A percentile compares a stretch with the other conserved stretches of the same genome.
These are phyloP conservation scores for Brachypalpus laphriformis DNA, from an alignment of 2,888 invertebrate species.

Conservation along the genomic window DNA sequence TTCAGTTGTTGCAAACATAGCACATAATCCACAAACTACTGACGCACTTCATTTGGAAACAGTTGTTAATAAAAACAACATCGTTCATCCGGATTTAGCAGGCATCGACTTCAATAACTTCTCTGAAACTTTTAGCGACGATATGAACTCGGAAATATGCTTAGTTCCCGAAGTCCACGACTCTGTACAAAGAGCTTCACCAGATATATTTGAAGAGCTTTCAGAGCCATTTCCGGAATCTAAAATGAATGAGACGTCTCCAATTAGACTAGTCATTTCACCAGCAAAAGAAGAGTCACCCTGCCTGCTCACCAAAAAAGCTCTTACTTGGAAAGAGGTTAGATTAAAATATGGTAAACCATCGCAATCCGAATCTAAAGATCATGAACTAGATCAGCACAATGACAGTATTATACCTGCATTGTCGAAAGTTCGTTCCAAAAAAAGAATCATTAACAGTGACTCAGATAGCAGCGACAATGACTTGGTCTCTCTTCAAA, in stretches of 20 bases:
- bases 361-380: not conserved
- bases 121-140: constrained; percentile 83
- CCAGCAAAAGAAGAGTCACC: constrained; percentile 36
- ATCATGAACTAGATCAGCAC: not conserved
- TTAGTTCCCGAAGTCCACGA: not conserved
- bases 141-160: constrained; percentile 64
- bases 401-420: constrained; percentile 37
- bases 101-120: constrained; percentile 84
- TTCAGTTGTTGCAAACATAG: not conserved
- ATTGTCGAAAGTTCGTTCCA: constrained; percentile 5
- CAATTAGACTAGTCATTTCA: constrained; percentile 52
- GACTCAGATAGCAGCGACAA: constrained; percentile 76
- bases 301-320: constrained; percentile 53
- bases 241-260: constrained; percentile 75
- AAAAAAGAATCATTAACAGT: constrained; percentile 70
- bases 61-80: not conserved
- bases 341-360: constrained; percentile 40
- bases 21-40: too few relatives aligned
- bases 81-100: constrained; percentile 76
- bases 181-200: constrained; percentile 74
- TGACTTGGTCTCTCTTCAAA: not conserved
- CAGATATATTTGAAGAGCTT: constrained; percentile 77
- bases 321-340: constrained; percentile 49
- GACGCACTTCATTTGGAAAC: too few relatives aligned
- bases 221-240: constrained; percentile 7